Conservation (phyloP, 1,140 invertebrate species). For the Anadara kagoshimensis region DNA sequence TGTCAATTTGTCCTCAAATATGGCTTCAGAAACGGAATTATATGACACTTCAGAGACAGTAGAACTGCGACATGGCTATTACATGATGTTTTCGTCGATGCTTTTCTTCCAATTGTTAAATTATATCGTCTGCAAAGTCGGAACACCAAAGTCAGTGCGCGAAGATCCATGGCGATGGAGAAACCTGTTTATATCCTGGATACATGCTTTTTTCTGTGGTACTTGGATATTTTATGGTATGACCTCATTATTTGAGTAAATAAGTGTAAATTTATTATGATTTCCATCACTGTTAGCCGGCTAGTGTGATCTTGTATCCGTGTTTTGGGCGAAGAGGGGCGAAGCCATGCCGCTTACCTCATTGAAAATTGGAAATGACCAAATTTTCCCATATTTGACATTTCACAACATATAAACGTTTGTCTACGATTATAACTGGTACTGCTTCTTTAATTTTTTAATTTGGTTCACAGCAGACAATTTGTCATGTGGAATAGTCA, state of each 20-base stretch:
- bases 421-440: no score
- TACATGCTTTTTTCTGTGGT: conserved; percentile 57
- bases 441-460: no score
- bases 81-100: neutral
- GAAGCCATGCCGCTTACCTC: no score
- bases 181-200: conserved; percentile 64
- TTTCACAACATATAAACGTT: no score
- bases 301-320: no score
- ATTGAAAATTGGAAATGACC: no score
- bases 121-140: neutral
- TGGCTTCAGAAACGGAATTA: neutral
- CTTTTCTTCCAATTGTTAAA: conserved; percentile 5
- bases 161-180: conserved; percentile 58
- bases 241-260: conserved; percentile 1
- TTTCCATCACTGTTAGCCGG: no score
- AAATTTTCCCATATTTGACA: no score
- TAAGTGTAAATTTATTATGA: no score
- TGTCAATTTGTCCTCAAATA: neutral
- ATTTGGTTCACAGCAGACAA: no score
- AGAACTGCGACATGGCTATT: conserved; percentile 3
- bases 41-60: neutral
- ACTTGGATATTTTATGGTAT: conserved; percentile 61
- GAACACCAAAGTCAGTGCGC: conserved; percentile 5
- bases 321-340: no score
- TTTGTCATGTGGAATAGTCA: no score